Percentiles rank a stretch among this genome's conserved stretches.
Conservation (phyloP, 2,888 invertebrate species). For the Drosophila nr. perissopoda region DNA sequence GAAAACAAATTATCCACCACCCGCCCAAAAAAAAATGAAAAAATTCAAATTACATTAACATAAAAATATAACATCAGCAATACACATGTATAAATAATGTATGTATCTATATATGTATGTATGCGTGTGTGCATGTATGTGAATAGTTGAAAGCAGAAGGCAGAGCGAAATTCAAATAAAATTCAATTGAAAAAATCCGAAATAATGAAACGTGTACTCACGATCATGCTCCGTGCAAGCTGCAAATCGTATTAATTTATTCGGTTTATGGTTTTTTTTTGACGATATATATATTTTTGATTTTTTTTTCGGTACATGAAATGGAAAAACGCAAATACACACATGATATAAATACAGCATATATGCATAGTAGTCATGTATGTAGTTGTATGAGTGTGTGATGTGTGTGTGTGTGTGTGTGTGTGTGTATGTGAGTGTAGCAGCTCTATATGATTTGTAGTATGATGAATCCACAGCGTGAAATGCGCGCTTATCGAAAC, state of each 20-base stretch:
- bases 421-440: conserved; percentile 10
- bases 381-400: neutral
- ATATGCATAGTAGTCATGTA: conserved; percentile 47
- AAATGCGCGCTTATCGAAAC: conserved; percentile 39
- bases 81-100: conserved; percentile 27
- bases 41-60: conserved; percentile 71
- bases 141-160: conserved; percentile 50
- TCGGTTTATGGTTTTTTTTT: conserved; percentile 52
- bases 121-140: conserved; percentile 13
- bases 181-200: conserved; percentile 56
- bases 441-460: conserved; percentile 32
- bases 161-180: conserved; percentile 59
- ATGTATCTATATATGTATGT: neutral
- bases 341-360: conserved; percentile 72
- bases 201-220: conserved; percentile 88
- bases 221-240: conserved; percentile 97
- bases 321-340: conserved; percentile 73
- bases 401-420: conserved; percentile 4
- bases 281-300: conserved; percentile 30
- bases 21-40: conserved; percentile 41
- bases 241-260: conserved; percentile 84
- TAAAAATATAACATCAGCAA: conserved; percentile 69
- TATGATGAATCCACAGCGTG: conserved; percentile 35
- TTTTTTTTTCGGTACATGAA: conserved; percentile 65
- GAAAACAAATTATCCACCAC: conserved; percentile 9